phyloP scores from a whole-genome alignment of 2,888 invertebrate species.

The Drosophila yooni region DNA sequence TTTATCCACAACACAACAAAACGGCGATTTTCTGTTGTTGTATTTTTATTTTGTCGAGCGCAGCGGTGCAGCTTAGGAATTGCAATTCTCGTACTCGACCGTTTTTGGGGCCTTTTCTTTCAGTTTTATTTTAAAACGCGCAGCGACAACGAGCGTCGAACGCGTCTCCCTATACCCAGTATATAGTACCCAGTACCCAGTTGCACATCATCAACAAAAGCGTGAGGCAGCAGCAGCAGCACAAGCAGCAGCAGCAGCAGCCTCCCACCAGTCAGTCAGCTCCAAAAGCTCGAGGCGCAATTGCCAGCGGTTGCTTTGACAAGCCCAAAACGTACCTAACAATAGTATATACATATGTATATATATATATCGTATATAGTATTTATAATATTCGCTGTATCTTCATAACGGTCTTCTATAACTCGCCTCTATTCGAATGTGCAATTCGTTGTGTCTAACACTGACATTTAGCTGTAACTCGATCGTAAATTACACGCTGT shows the following conservation, averaged over 20 bases:
- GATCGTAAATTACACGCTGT: conserved; percentile 57
- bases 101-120: conserved; percentile 65
- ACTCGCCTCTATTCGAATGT: conserved; percentile 19
- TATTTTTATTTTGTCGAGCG: conserved; percentile 27
- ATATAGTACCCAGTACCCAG: conserved; percentile 15
- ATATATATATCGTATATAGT: background rate
- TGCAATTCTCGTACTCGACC: conserved; percentile 62
- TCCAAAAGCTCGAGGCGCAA: conserved; percentile 11
- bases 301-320: conserved; percentile 11
- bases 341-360: background rate
- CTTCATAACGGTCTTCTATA: conserved; percentile 18
- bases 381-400: conserved; percentile 1
- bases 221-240: conserved; percentile 6
- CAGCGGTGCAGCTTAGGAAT: conserved; percentile 71
- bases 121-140: conserved; percentile 76
- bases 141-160: conserved; percentile 62
- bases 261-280: conserved; percentile 2
- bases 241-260: background rate
- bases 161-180: conserved; percentile 29
- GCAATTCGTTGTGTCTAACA: conserved; percentile 20
- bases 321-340: conserved; percentile 9
- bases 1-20: conserved; percentile 62
- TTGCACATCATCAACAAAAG: conserved; percentile 17
- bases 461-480: conserved; percentile 48
- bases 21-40: conserved; percentile 6